Evolutionary conservation across 2,888 invertebrate species (phyloP), one percentile per base, ranked within the genome.

Genomic region (Drosophila neutralis): DNA sequence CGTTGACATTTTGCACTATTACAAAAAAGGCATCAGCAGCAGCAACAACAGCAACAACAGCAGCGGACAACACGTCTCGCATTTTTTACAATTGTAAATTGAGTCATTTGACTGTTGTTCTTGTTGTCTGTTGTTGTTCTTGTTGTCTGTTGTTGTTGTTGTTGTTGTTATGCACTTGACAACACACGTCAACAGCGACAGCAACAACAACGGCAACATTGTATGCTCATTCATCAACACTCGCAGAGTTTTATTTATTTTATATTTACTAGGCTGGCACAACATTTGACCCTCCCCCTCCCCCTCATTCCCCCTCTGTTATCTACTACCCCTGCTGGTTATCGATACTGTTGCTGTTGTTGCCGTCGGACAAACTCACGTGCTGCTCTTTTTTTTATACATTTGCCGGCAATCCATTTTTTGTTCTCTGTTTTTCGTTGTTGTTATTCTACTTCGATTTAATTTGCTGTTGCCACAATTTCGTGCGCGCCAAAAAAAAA

Each of bases 1-100:
- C 72, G 80, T 66, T 89, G 83, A 83, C 83, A 83, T 83, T 83
- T 83, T 83, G 89, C 83, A 80, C 79, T 84, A 76, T 85, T 84
- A 71, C 87, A 89, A 82, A 62, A 76, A 60, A 72, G 69, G 66
- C 84, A 78, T 42, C 82, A 73, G 21, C 70, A 77, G 4, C 77
- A 68, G 13, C 61, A 57, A n/a, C 72, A 65, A 35, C 52, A 65
- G 27, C 62, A 58, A n/a, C 51, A 61, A 40, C 24, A 62, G 21
- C 27, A 63, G 8, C 21, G 67, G 8, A 67, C 69, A 69, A 48
- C 60, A 54, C 76, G 76, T 78, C 65, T 71, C 76, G 73, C 85
- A 73, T 85, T 86, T 85, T 88, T 78, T 88, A 88, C 87, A 89
- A 86, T 80, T 87, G 87, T 88, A 90, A 90, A 89, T 90, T 90